Base-by-base conservation (phyloP, 2,113 vertebrate species). In the Tetrao urogallus region DNA sequence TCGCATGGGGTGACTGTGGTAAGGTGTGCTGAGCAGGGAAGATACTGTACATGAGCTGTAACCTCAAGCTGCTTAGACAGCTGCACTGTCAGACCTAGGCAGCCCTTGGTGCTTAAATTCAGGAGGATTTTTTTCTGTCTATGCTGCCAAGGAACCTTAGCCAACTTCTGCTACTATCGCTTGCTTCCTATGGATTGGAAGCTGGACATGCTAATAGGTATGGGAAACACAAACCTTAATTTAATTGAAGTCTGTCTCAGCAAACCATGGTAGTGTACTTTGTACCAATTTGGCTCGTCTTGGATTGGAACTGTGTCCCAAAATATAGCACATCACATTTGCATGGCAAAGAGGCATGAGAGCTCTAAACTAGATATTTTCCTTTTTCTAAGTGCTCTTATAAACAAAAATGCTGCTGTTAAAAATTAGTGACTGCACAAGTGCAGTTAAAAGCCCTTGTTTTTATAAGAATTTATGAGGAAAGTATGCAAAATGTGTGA, bases 401-500 rank as follows among this genome's bases (percentile, higher is more conserved):
- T 76, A 25, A 30, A 28, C 69, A 74, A 28, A 61, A 69, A 43
- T 32, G 2, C 13, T 58, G 38, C 25, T 38, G 43, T 84, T 91
- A 58, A 76, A 91, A 90, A 89, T 79, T 54, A 90, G 75, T 71
- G 72, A 47, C 50, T 4, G 1, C 58, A 34, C 24, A 85, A 95
- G 40, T 63, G 60, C 60, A 73, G 13, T 21, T 80, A 47, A 91
- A 86, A 82, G 25, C 10, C 48, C 45, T 72, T 50, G 65, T 50
- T 93, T 96, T 79, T 66, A 15, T 67, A 47, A 43, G 32, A 38
- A 87, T 82, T 85, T 82, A n/a, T 85, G 58, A 38, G 71, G 67
- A 15, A 89, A 38, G n/a, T 66, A 42, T 82, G 45, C 58, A 85
- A 76, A 93, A 70, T 63, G 38, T 32, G 17, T 86, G 30, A 3